Percentiles rank a stretch among this genome's conserved stretches.
Evolutionary conservation across 2,113 vertebrate genomes (phyloP).

Genomic region (Megaceryle torquata): DNA sequence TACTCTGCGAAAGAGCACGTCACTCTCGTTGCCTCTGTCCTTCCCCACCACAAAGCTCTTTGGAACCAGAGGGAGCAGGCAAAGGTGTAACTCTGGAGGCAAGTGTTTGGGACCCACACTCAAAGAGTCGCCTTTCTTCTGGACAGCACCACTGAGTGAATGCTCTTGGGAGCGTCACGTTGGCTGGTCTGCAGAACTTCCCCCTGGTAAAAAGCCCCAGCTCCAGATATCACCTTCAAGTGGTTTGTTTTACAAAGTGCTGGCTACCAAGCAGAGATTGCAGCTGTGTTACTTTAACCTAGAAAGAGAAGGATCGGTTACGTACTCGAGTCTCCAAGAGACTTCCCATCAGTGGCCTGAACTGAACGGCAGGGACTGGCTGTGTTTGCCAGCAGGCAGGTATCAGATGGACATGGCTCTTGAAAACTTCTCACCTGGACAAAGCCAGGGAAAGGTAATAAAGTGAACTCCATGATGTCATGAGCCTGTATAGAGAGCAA

Average conservation of each 20-base stretch:
- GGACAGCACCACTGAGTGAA: rapidly evolving
- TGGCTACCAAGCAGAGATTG: not conserved
- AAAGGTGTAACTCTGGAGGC: not conserved
- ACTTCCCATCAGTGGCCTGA: not conserved
- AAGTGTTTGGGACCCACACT: not conserved
- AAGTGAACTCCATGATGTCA: not conserved
- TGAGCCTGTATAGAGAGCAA: not conserved
- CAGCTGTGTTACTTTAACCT: not conserved
- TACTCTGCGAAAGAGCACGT: not conserved
- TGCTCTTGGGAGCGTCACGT: rapidly evolving
- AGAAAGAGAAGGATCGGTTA: not conserved
- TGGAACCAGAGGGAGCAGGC: not conserved
- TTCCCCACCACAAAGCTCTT: not conserved
- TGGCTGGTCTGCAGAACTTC: not conserved
- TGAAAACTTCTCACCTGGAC: not conserved
- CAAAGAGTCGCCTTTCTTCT: not conserved
- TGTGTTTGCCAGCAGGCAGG: not conserved
- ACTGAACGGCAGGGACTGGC: not conserved
- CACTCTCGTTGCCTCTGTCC: rapidly evolving
- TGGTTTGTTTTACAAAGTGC: not conserved
- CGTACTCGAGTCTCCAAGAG: not conserved
- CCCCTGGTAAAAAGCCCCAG: not conserved
- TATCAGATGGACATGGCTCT: not conserved
- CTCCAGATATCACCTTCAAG: not conserved
- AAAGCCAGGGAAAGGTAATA: not conserved